phyloP scores from a whole-genome alignment of 2,113 vertebrate species.

The Todiramphus chloris region DNA sequence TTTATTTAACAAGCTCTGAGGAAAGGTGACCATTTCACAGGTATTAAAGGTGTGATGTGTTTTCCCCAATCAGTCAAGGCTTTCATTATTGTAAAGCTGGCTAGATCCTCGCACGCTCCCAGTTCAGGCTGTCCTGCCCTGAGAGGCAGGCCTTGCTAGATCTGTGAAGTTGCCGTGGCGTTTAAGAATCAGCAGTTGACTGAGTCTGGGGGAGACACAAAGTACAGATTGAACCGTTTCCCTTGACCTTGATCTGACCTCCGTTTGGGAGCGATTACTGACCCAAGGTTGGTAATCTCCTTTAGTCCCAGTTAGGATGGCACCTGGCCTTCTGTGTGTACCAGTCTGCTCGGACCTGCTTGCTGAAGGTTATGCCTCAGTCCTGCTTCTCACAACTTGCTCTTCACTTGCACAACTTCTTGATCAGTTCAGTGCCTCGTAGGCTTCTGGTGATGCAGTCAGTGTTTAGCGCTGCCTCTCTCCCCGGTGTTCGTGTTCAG shows the following conservation, averaged over 20 bases:
- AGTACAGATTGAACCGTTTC: not conserved
- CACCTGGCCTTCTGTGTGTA: not conserved
- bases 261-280: not conserved
- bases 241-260: constrained; percentile 12
- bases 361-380: not conserved
- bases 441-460: accelerated
- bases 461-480: not conserved
- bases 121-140: accelerated
- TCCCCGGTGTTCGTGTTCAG: not conserved
- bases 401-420: not conserved
- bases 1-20: not conserved
- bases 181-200: not conserved
- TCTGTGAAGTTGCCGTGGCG: not conserved
- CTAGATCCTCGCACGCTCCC: accelerated
- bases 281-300: not conserved
- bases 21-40: not conserved
- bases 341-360: not conserved
- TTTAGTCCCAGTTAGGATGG: not conserved
- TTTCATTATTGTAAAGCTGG: no score
- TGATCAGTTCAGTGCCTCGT: not conserved
- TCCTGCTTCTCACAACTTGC: not conserved
- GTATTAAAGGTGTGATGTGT: not conserved
- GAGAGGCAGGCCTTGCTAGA: not conserved
- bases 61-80: accelerated
- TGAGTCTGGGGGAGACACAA: not conserved